Evolutionary conservation across 2,888 invertebrate genomes (phyloP), one percentile per base, ranked within the genome.

Genomic region (Xestia ashworthii): DNA sequence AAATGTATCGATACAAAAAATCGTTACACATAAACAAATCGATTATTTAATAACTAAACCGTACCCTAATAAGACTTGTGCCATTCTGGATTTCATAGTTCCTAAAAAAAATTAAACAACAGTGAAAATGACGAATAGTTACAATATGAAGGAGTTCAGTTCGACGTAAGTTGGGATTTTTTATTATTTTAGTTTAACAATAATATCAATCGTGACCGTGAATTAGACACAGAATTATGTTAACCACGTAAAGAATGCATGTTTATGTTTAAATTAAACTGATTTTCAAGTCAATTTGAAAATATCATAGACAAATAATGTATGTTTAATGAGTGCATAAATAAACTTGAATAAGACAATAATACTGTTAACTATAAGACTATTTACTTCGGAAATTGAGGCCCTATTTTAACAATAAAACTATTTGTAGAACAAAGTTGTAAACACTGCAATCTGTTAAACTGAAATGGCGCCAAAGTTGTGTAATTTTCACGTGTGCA

Each of bases 71-170:
- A 80, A 83, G 77, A 72, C 60, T 76, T 73, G 88, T 87, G 88
- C 74, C 70, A 75, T 55, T 65, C 76, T 80, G 88, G 80, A 86
- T 85, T 85, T 77, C 76, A 16, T 76, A 19, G 14, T 11, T 71
- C 44, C 46, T 3, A 67, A 53, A 58, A 71, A 74, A 72, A 73
- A 69, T 78, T 41, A 74, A 84, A 76, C 79, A 85, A 70, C 87
- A 89, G 92, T 92, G 90, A 93, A 88, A 87, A 96, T 96, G 96
- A 86, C 95, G 73, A 93, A 96, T 87, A 95, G 91, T 89, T 96
- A 95, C 87, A 95, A 93, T 71, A 96, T 96, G 96, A 96, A 96
- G 92, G 95, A 96, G 75, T 96, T 95, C 83, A 96, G 96, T 89
- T 96, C 96, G 19, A 96, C 96, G 96, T 96, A 91, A 96, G 96